These are phyloP conservation scores for Ovis aries DNA, from an alignment of 2,113 vertebrate species.

Conservation along the genomic window DNA sequence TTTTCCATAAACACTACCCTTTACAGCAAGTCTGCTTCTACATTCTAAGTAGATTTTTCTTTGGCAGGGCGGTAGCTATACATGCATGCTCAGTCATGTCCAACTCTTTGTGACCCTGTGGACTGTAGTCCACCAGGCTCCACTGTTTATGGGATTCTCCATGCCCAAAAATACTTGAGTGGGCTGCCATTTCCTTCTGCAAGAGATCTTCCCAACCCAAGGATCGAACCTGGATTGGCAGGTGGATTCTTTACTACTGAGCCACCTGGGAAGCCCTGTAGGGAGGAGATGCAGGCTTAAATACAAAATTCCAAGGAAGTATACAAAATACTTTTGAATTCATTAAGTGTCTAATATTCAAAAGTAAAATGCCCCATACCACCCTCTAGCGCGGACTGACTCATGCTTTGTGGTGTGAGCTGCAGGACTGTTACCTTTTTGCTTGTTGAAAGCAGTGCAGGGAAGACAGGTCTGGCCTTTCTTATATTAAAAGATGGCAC, in stretches of 20 bases:
- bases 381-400: neutral
- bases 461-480: neutral
- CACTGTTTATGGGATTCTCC: neutral
- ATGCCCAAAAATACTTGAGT: neutral
- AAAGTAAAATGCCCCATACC: neutral
- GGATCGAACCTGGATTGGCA: neutral
- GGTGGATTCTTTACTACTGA: neutral
- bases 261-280: neutral
- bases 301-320: slow-evolving; percentile 2
- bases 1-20: neutral
- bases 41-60: neutral
- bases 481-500: neutral
- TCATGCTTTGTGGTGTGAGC: neutral
- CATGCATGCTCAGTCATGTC: neutral
- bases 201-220: neutral
- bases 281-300: neutral
- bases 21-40: slow-evolving; percentile 21
- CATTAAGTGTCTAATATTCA: neutral
- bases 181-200: neutral
- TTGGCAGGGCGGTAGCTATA: neutral
- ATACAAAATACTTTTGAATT: neutral
- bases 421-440: neutral
- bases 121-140: neutral
- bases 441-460: neutral
- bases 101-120: neutral